A percentile compares a stretch with the other conserved stretches of the same genome.
These are phyloP conservation scores for Synanthedon myopaeformis DNA, from an alignment of 2,888 invertebrate species.

Conservation along the genomic window DNA sequence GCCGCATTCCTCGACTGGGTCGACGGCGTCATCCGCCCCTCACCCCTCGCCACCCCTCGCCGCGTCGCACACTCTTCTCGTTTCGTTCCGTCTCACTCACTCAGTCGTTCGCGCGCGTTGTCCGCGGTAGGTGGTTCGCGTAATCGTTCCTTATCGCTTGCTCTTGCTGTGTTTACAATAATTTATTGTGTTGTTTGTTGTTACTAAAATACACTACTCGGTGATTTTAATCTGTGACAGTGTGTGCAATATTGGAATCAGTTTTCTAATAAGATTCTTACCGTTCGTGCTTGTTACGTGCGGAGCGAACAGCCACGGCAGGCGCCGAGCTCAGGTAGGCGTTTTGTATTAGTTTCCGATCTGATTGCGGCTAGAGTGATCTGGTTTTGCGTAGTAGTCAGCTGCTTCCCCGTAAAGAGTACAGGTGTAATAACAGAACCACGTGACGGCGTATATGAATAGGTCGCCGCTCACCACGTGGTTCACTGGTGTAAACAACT, in stretches of 20 bases:
- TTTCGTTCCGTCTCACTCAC: constrained; percentile 7
- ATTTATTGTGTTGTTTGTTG: constrained; percentile 39
- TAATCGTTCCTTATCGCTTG: constrained; percentile 39
- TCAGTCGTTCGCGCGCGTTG: constrained; percentile 62
- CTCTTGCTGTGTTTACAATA: constrained; percentile 58
- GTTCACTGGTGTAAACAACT: constrained; percentile 22
- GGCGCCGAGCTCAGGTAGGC: constrained; percentile 61
- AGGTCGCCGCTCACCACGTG: constrained; percentile 50
- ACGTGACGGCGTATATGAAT: constrained; percentile 49
- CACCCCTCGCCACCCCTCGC: constrained; percentile 32
- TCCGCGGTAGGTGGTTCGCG: constrained; percentile 33
- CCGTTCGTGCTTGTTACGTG: constrained; percentile 18
- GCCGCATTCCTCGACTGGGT: constrained; percentile 64
- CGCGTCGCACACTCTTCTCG: constrained; percentile 16
- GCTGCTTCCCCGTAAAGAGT: constrained; percentile 13
- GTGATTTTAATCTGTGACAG: constrained; percentile 44
- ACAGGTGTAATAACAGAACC: constrained; percentile 38
- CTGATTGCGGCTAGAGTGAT: constrained; percentile 40
- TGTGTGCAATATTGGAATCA: constrained; percentile 22
- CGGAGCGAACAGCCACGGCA: constrained; percentile 50
- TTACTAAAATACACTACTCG: constrained; percentile 32
- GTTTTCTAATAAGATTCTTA: constrained; percentile 7
- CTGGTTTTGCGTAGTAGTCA: constrained; percentile 21
- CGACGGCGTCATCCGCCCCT: constrained; percentile 5
- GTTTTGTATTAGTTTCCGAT: constrained; percentile 51